phyloP scores from a whole-genome alignment of 2,888 invertebrate genomes.

The Liodrosophila aerea region DNA sequence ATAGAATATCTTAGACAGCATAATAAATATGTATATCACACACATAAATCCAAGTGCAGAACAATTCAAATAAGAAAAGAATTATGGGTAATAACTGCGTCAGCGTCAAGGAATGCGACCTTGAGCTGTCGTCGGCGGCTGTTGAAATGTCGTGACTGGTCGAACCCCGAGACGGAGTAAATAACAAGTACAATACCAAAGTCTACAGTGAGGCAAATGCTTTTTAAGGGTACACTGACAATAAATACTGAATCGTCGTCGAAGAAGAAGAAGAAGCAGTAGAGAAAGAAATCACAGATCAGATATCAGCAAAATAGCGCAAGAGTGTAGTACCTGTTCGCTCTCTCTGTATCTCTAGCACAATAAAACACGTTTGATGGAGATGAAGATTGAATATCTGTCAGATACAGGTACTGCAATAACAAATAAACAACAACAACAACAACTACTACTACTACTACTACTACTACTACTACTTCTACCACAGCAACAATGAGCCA shows the following conservation, averaged over 20 bases:
- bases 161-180: slow-evolving; percentile 17
- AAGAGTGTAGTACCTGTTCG: slow-evolving; percentile 31
- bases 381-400: slow-evolving; percentile 74
- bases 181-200: slow-evolving; percentile 37
- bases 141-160: slow-evolving; percentile 69
- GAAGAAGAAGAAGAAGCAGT: slow-evolving; percentile 31
- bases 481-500: slow-evolving; percentile 12
- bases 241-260: slow-evolving; percentile 50
- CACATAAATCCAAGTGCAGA: slow-evolving; percentile 34
- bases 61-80: slow-evolving; percentile 50
- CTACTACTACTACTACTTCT: slow-evolving; percentile 10
- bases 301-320: slow-evolving; percentile 54
- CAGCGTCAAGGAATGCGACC: slow-evolving; percentile 73
- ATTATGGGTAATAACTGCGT: slow-evolving; percentile 68
- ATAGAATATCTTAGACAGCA: no score
- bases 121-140: slow-evolving; percentile 64
- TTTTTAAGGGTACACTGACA: slow-evolving; percentile 36
- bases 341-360: slow-evolving; percentile 42
- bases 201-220: slow-evolving; percentile 29
- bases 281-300: slow-evolving; percentile 45
- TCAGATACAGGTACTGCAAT: slow-evolving; percentile 52
- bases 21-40: neutral
- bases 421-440: slow-evolving; percentile 2
- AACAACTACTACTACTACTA: slow-evolving; percentile 10
- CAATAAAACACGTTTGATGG: slow-evolving; percentile 75